A percentile compares a stretch with the other conserved stretches of the same genome.
Evolutionary conservation across 2,888 invertebrate species (phyloP).

Genomic region (Oxytorus armatus): DNA sequence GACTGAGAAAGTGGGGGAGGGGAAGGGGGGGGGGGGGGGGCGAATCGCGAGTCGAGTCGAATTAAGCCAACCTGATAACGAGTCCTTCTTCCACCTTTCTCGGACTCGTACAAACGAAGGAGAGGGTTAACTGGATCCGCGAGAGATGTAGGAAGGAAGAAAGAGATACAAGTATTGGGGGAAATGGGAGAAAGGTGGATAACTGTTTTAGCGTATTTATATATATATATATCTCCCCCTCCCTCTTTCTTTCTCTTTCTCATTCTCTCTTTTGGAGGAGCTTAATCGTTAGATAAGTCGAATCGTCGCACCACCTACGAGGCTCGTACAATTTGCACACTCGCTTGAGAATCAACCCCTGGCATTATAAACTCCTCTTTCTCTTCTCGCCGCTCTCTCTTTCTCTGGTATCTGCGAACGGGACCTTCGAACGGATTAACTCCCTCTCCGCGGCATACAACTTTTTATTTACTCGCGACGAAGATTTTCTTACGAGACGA

Average conservation of each 20-base stretch:
- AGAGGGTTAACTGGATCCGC: slow-evolving; percentile 27
- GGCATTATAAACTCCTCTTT: slow-evolving; percentile 3
- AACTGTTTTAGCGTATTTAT: slow-evolving; percentile 44
- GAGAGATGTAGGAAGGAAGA: slow-evolving; percentile 28
- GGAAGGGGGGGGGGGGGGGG: slow-evolving; percentile 50
- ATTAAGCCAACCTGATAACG: slow-evolving; percentile 66
- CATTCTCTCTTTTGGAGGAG: slow-evolving; percentile 18
- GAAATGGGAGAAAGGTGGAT: slow-evolving; percentile 31
- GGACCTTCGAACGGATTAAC: slow-evolving; percentile 44
- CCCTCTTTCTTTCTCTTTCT: slow-evolving; percentile 8
- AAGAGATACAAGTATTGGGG: slow-evolving; percentile 30
- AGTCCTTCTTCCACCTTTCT: slow-evolving; percentile 52
- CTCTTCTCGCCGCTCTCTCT: not conserved
- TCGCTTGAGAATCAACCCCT: slow-evolving; percentile 40
- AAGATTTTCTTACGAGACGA: too few relatives aligned
- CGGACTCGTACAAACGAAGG: slow-evolving; percentile 59
- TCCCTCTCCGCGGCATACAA: slow-evolving; percentile 2
- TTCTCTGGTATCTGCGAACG: slow-evolving; percentile 31
- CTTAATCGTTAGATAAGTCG: slow-evolving; percentile 65
- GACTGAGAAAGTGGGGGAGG: slow-evolving; percentile 21
- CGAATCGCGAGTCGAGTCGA: slow-evolving; percentile 62
- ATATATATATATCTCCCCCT: slow-evolving; percentile 33
- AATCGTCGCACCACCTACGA: slow-evolving; percentile 55
- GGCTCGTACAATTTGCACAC: slow-evolving; percentile 58
- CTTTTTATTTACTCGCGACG: not conserved